phyloP scores from a whole-genome alignment of 1,140 invertebrate species.

The Pygmarrhopalites habei region DNA sequence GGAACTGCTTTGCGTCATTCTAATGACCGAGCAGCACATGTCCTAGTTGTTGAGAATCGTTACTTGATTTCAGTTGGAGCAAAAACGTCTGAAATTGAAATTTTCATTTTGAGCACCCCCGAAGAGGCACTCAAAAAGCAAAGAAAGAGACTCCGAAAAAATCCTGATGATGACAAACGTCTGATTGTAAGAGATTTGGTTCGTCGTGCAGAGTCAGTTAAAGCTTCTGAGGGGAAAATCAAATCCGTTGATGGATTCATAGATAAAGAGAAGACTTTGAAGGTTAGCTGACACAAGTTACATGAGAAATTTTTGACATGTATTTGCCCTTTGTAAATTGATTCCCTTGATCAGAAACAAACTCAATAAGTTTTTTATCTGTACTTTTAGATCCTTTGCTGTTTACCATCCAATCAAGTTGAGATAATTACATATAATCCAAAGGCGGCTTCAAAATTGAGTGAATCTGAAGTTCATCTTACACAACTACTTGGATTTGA shows the following conservation, averaged over 20 bases:
- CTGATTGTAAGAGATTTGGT: constrained; percentile 31
- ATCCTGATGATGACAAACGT: constrained; percentile 39
- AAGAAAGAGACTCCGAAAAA: constrained; percentile 69
- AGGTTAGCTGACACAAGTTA: no score
- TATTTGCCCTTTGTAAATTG: not conserved
- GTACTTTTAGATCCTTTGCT: constrained; percentile 28
- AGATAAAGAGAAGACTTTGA: constrained; percentile 21
- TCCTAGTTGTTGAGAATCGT: constrained; percentile 18
- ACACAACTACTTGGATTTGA: constrained; percentile 39
- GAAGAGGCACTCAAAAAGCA: constrained; percentile 62
- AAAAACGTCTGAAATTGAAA: constrained; percentile 54
- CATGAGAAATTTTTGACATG: not conserved
- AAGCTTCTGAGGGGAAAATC: constrained; percentile 31
- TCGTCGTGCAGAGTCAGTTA: constrained; percentile 12
- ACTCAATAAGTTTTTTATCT: not conserved
- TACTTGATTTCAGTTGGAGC: constrained; percentile 19
- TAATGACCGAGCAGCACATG: constrained; percentile 14
- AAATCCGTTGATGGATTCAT: constrained; percentile 26
- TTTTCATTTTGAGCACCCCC: constrained; percentile 70
- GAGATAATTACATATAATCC: constrained; percentile 20
- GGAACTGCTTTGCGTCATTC: constrained; percentile 26
- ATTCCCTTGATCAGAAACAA: no score
- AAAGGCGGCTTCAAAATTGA: not conserved
- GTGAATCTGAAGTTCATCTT: not conserved
- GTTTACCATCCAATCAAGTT: constrained; percentile 36